Conservation (phyloP, 2,888 invertebrate genomes). For the Dryomyza anilis region DNA sequence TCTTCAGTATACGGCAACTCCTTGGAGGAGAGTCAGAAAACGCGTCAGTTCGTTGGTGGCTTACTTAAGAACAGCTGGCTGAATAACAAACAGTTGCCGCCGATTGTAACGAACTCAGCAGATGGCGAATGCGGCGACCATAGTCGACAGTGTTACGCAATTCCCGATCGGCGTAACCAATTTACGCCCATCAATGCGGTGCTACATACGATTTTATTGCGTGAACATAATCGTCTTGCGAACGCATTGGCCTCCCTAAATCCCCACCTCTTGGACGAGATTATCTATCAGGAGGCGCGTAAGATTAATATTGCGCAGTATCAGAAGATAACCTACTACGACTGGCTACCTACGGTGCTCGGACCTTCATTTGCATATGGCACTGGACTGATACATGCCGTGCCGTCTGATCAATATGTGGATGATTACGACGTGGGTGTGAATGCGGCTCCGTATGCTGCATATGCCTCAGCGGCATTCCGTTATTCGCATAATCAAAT, state of each 20-base stretch:
- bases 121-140: conserved; percentile 58
- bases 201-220: conserved; percentile 59
- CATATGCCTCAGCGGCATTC: conserved; percentile 68
- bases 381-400: conserved; percentile 45
- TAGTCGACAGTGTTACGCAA: conserved; percentile 72
- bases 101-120: conserved; percentile 68
- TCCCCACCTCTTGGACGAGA: conserved; percentile 62
- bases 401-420: conserved; percentile 49
- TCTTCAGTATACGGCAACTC: conserved; percentile 80
- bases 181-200: conserved; percentile 57
- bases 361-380: conserved; percentile 47
- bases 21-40: conserved; percentile 65
- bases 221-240: conserved; percentile 63
- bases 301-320: conserved; percentile 62
- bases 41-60: conserved; percentile 72
- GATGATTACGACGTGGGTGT: conserved; percentile 63
- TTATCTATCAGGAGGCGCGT: conserved; percentile 61
- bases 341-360: conserved; percentile 61
- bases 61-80: conserved; percentile 64
- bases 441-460: conserved; percentile 65
- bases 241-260: conserved; percentile 58
- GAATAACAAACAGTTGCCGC: conserved; percentile 72
- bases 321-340: conserved; percentile 63
- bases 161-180: conserved; percentile 64
- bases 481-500: conserved; percentile 68